Conservation (phyloP, 1,140 invertebrate genomes). For the Drosophila elegans region DNA sequence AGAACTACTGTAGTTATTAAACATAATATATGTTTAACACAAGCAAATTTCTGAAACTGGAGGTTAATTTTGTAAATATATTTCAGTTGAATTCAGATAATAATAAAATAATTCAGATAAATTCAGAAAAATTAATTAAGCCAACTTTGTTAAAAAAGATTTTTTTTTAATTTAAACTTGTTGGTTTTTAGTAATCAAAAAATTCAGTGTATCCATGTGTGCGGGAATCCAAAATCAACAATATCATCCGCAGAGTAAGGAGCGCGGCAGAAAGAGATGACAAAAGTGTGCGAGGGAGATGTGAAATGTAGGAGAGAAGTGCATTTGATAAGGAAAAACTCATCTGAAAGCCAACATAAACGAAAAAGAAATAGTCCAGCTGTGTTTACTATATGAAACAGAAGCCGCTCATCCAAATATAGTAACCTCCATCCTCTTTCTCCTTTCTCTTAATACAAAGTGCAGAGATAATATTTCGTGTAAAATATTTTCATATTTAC, state of each 20-base stretch:
- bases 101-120: too few relatives aligned
- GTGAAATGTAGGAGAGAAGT: slow-evolving; percentile 25
- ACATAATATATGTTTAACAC: too few relatives aligned
- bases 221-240: slow-evolving; percentile 41
- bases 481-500: slow-evolving; percentile 74
- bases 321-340: slow-evolving; percentile 71
- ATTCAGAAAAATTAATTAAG: too few relatives aligned
- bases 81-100: too few relatives aligned
- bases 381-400: slow-evolving; percentile 55
- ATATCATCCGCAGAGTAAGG: slow-evolving; percentile 42
- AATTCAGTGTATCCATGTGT: slow-evolving; percentile 29
- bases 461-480: slow-evolving; percentile 61
- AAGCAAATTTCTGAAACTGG: too few relatives aligned
- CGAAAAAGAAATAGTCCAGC: slow-evolving; percentile 39
- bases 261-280: slow-evolving; percentile 10
- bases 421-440: slow-evolving; percentile 8
- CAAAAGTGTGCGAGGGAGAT: not conserved
- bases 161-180: too few relatives aligned
- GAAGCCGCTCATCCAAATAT: slow-evolving; percentile 55
- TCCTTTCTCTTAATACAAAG: slow-evolving; percentile 17
- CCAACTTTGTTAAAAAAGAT: too few relatives aligned
- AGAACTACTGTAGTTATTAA: not conserved
- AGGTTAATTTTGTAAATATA: too few relatives aligned
- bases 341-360: slow-evolving; percentile 45
- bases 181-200: too few relatives aligned